Conservation (phyloP, 1,140 invertebrate species). For the Achatina immaculata region DNA sequence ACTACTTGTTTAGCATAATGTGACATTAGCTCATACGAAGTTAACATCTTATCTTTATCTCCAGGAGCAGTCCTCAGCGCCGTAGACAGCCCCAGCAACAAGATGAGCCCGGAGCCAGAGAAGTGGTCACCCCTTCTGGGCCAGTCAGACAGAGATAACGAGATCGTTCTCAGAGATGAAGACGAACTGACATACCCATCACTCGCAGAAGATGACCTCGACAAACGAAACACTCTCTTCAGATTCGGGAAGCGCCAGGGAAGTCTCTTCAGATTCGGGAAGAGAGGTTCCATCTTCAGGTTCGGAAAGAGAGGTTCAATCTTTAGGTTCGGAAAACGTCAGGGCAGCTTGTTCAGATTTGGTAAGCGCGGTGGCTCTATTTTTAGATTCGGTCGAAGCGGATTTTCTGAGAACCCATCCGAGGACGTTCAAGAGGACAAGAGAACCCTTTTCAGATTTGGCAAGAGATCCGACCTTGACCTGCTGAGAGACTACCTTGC, state of each 20-base stretch:
- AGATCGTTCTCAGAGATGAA: not conserved
- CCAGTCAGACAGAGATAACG: no score
- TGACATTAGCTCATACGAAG: no score
- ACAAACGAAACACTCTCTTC: conserved; percentile 11
- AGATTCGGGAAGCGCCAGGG: not conserved
- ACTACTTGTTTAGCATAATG: no score
- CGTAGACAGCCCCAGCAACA: no score
- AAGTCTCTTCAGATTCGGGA: conserved; percentile 47
- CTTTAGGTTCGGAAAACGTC: conserved; percentile 45
- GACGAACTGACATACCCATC: not conserved
- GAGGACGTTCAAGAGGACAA: not conserved
- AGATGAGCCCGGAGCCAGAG: no score
- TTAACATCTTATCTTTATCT: no score
- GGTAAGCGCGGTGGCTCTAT: conserved; percentile 39
- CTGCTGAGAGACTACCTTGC: not conserved
- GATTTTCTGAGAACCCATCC: not conserved
- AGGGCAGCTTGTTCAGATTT: conserved; percentile 39
- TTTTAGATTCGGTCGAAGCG: conserved; percentile 41
- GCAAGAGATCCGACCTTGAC: conserved; percentile 21
- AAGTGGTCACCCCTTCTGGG: no score
- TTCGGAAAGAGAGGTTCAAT: conserved; percentile 42
- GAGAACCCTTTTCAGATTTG: conserved; percentile 14
- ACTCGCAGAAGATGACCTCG: not conserved
- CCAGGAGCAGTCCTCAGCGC: no score
- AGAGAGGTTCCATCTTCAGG: conserved; percentile 41